Evolutionary conservation across 2,113 vertebrate genomes (phyloP).

Genomic region (Syrrhaptes paradoxus): DNA sequence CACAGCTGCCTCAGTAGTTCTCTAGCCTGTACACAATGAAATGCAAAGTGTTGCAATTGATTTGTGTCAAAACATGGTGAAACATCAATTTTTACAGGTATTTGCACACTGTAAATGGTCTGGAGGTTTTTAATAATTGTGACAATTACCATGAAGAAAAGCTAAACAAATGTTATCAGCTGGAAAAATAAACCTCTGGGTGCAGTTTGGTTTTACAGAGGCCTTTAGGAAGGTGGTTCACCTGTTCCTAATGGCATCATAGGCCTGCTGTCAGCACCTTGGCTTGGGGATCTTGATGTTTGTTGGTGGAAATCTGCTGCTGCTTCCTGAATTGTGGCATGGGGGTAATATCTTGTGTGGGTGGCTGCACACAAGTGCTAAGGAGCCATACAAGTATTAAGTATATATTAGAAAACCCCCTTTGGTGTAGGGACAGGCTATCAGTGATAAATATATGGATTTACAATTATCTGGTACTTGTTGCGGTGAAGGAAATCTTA

Average conservation of each 20-base stretch:
- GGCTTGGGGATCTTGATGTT: background rate
- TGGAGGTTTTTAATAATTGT: background rate
- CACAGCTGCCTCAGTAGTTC: background rate
- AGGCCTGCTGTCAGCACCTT: background rate
- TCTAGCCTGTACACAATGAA: background rate
- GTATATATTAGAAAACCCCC: background rate
- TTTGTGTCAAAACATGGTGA: background rate
- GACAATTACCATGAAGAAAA: background rate
- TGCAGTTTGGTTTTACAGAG: background rate
- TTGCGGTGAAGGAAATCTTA: background rate
- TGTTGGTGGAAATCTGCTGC: background rate
- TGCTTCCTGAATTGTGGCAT: background rate
- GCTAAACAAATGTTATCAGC: background rate
- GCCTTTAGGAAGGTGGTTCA: background rate
- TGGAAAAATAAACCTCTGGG: background rate
- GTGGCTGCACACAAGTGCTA: background rate
- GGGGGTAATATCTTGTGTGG: background rate
- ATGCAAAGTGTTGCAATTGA: background rate
- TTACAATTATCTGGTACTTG: background rate
- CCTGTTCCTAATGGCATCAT: background rate
- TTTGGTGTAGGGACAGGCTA: background rate
- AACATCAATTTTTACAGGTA: background rate
- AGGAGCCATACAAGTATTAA: background rate
- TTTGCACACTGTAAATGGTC: rapidly evolving
- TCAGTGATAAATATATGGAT: background rate